phyloP scores from a whole-genome alignment of 2,797 vertebrate genomes.

The Trachurus trachurus region DNA sequence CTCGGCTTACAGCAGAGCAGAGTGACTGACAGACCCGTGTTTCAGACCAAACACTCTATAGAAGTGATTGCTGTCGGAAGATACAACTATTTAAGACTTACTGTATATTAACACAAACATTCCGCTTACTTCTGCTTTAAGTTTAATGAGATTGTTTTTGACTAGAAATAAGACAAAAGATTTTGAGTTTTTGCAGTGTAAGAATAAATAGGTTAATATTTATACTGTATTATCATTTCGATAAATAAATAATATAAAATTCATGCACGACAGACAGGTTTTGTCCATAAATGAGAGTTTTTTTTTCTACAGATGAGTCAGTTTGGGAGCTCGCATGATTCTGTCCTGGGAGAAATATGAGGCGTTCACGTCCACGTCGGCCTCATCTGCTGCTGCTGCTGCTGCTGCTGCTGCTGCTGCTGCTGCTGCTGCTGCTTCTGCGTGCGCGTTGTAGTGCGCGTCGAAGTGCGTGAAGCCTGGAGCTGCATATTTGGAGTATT shows the following conservation, averaged over 20 bases:
- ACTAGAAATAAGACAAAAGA: too few species aligned
- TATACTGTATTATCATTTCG: not conserved
- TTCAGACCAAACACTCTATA: too few species aligned
- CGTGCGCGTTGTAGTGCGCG: conserved; percentile 64
- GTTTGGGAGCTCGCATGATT: conserved; percentile 93
- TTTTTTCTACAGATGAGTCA: conserved; percentile 92
- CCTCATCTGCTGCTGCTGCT: conserved; percentile 31
- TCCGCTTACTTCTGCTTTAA: too few species aligned
- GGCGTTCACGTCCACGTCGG: conserved; percentile 70
- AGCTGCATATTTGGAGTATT: conserved; percentile 89
- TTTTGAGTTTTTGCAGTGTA: too few species aligned
- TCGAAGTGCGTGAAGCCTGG: conserved; percentile 83
- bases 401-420: conserved; percentile 51
- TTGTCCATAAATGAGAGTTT: conserved; percentile 4
- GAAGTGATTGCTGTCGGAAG: too few species aligned
- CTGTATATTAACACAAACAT: too few species aligned
- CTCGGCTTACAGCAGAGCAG: too few species aligned
- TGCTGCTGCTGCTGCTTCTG: conserved; percentile 43
- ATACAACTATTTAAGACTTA: too few species aligned
- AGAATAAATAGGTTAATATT: conserved; percentile 32
- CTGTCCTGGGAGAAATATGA: conserved; percentile 89
- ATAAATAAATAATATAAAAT: conserved; percentile 28
- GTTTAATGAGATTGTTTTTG: too few species aligned
- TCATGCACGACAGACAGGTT: conserved; percentile 12
- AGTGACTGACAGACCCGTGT: too few species aligned